Base-by-base conservation (phyloP, 2,888 invertebrate species). In the Morpho deidamia region DNA sequence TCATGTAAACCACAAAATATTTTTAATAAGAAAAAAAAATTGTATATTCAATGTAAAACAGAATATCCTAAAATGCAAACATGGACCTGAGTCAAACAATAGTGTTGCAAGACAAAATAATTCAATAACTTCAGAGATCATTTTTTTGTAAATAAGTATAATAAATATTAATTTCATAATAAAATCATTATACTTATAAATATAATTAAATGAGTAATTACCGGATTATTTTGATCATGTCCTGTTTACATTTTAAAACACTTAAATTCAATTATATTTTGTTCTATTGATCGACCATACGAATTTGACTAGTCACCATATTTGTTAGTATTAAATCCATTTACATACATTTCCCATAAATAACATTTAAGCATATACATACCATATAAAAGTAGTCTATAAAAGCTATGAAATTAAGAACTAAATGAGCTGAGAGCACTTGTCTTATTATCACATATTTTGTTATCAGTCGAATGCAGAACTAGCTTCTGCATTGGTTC, bases 401-500 rank as follows among this genome's bases (percentile, higher is more conserved):
- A 82, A 76, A 81, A 65, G 81, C 79, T 72, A 75, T 76, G 72
- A 60, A 74, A 77, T 81, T 85, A 85, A 68, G 83, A 81, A 74
- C 82, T 83, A 81, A 85, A 75, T 72, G 88, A 84, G 82, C 83
- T 84, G 81, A 88, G 81, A 76, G 84, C 82, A 81, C 83, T 87
- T 74, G 81, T 72, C 62, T 84, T 86, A 83, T 79, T 89, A 89
- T 89, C 89, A 89, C 89, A 89, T 81, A 85, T 76, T 76, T 84
- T 83, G 72, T 83, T 89, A 83, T 89, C 89, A 88, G 89, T 89
- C 89, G 88, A 76, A 77, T 81, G 86, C 85, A 89, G 77, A 78
- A 81, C 83, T 83, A 89, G 54, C 66, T 89, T 87, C 81, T 86
- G 90, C 89, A 89, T 85, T 79, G 90, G 81, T 72, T 89, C 86